Percentiles rank a stretch among this genome's conserved stretches.
These are phyloP conservation scores for Synergus umbraculus DNA, from an alignment of 2,888 invertebrate species.

Conservation along the genomic window DNA sequence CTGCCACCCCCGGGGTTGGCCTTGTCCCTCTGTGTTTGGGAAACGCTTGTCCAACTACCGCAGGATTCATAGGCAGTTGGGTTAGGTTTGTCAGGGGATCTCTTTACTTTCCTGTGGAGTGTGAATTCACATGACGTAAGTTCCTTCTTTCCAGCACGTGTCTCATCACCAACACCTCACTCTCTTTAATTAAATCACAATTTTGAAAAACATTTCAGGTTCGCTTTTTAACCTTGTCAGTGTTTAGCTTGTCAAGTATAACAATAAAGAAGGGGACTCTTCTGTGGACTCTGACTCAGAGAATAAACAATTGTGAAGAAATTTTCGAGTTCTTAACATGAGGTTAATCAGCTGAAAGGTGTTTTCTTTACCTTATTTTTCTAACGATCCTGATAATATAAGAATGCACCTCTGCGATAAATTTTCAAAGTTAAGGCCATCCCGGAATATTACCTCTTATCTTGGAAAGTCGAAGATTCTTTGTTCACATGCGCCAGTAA, in stretches of 20 bases:
- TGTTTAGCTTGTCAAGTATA: background rate
- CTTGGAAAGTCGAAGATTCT: background rate
- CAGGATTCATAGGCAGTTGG: slow-evolving; percentile 46
- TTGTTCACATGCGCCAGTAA: slow-evolving; percentile 11
- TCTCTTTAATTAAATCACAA: background rate
- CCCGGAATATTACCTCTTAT: background rate
- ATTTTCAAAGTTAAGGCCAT: background rate
- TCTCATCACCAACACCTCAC: background rate
- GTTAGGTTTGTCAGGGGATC: slow-evolving; percentile 12
- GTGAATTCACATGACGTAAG: background rate
- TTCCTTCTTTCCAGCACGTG: background rate
- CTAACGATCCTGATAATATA: slow-evolving; percentile 12
- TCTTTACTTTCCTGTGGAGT: background rate
- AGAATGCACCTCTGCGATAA: slow-evolving; percentile 14
- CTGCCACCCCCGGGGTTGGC: slow-evolving; percentile 65
- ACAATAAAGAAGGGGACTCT: background rate
- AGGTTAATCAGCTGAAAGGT: slow-evolving; percentile 3
- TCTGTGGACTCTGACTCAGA: background rate
- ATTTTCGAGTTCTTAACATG: background rate
- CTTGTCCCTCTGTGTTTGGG: slow-evolving; percentile 58
- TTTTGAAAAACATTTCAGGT: background rate
- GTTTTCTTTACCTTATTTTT: slow-evolving; percentile 15
- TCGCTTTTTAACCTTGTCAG: background rate
- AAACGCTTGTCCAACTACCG: slow-evolving; percentile 55
- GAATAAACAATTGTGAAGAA: background rate